Base-by-base conservation (phyloP, 2,113 vertebrate genomes). In the Leucopsar rothschildi region DNA sequence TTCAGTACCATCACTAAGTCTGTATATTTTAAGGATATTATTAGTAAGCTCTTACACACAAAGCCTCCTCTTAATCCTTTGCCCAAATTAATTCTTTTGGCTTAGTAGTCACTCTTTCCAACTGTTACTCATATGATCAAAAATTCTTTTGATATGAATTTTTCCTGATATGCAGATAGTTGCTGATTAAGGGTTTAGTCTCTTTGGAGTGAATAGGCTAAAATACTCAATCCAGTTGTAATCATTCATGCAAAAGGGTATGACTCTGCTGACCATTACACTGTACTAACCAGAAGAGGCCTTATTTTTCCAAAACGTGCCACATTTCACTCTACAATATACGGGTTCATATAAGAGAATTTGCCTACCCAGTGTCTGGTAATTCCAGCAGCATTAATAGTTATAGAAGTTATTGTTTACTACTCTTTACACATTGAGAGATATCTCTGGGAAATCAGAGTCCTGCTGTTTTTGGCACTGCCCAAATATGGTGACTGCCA, bases 231-330 rank as follows among this genome's bases (percentile, higher is more conserved):
- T 47, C 66, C 35, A 44, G 55, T 72, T 68, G 57, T 72, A 83
- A 64, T 52, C 69, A 68, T 57, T 92, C 66, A 77, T 76, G 60
- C 47, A 78, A 80, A 92, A 88, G 21, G 42, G 40, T 73, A 82
- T 65, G 71, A 82, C 19, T 86, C 71, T 86, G 79, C 53, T 88
- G 71, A 88, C 71, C 31, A 35, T 45, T 31, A 49, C 31, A 57
- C 60, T 66, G 39, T 50, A 79, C 33, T 37, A 72, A 77, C 75
- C 4, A 24, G 79, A 88, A 83, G 22, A 82, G 60, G 35, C 45
- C 17, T 55, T 71, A 42, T 93, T 93, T 90, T 96, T 96, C 88
- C 80, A 95, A 52, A 92, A 93, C 39, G 47, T 78, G 73, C 79
- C 44, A 69, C 45, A 93, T 53, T 85, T 82, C 59, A 49, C 76